Conservation (phyloP, 2,113 vertebrate species). For the Axis porcinus region DNA sequence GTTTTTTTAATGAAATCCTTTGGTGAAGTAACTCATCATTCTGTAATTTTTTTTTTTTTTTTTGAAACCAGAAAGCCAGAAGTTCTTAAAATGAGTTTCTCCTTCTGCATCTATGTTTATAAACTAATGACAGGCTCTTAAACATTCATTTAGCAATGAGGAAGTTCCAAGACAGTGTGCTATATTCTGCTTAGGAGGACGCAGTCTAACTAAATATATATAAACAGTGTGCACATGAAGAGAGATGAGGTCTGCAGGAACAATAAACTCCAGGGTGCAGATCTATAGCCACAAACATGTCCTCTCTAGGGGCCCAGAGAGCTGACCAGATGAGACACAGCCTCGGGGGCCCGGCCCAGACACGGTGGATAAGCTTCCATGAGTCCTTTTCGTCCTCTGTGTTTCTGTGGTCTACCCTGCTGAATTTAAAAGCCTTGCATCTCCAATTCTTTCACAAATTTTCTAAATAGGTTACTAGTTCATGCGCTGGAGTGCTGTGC, state of each 20-base stretch:
- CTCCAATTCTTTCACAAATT: background rate
- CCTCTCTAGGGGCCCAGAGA: background rate
- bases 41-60: constrained; percentile 13
- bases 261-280: background rate
- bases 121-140: constrained; percentile 38
- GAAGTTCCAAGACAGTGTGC: background rate
- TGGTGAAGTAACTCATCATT: background rate
- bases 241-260: background rate
- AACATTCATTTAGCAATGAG: constrained; percentile 35
- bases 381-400: background rate
- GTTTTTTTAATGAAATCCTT: background rate
- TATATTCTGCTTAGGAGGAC: constrained; percentile 14
- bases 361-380: background rate
- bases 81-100: constrained; percentile 22
- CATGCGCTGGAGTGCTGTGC: background rate
- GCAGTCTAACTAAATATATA: background rate
- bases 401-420: background rate
- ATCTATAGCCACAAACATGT: background rate
- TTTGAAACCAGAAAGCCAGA: background rate
- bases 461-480: constrained; percentile 54
- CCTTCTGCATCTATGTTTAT: constrained; percentile 35
- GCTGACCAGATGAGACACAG: background rate
- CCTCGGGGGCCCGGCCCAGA: background rate
- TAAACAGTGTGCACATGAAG: background rate
- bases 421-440: background rate